Conservation (phyloP, 2,113 vertebrate genomes). For the Microcebus tavaratra region DNA sequence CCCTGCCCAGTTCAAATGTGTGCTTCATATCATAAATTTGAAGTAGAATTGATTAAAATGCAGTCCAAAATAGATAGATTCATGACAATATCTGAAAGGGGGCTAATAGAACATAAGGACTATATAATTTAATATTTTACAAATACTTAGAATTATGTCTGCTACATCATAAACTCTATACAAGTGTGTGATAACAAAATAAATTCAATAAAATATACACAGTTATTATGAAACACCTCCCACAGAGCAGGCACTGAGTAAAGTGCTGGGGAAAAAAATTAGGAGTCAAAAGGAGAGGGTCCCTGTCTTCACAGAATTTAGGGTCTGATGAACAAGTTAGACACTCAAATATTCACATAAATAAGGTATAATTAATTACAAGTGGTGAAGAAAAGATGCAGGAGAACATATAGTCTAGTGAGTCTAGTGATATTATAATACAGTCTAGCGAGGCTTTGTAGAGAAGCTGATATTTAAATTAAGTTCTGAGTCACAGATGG, state of each 20-base stretch:
- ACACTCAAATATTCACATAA: background rate
- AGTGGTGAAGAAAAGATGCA: background rate
- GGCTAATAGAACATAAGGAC: background rate
- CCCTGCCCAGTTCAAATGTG: background rate
- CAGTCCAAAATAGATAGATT: background rate
- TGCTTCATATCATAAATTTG: background rate
- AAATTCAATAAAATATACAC: background rate
- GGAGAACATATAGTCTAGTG: background rate
- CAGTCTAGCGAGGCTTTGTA: background rate
- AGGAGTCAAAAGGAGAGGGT: background rate
- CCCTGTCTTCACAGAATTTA: background rate
- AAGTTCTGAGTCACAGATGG: background rate
- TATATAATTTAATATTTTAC: background rate
- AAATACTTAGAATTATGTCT: background rate
- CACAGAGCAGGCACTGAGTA: background rate
- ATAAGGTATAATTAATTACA: background rate
- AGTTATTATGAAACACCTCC: background rate
- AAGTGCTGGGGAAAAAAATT: background rate
- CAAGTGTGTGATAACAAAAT: background rate
- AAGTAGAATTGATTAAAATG: background rate
- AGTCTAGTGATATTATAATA: background rate
- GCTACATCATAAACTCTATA: background rate
- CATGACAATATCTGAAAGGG: background rate
- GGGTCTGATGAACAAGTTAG: background rate
- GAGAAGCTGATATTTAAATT: background rate